Evolutionary conservation across 1,140 invertebrate genomes (phyloP).

Genomic region (Battus philenor): DNA sequence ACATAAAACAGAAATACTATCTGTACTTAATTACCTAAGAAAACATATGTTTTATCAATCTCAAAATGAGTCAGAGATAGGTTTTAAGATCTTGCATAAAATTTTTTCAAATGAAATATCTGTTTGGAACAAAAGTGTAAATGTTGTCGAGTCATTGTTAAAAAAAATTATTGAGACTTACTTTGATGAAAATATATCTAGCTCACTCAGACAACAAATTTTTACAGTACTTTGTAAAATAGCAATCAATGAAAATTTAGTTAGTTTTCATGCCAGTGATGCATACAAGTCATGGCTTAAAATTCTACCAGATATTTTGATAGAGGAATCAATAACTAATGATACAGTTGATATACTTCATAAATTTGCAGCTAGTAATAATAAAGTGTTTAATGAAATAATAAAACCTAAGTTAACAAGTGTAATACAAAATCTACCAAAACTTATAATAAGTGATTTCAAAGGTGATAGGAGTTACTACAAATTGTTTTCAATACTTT

Average conservation of each 20-base stretch:
- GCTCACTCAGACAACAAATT: conserved; percentile 53
- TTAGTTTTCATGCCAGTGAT: conserved; percentile 50
- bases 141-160: conserved; percentile 54
- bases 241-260: conserved; percentile 56
- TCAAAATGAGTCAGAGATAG: conserved; percentile 37
- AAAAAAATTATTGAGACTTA: conserved; percentile 64
- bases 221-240: conserved; percentile 69
- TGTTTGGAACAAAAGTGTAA: conserved; percentile 50
- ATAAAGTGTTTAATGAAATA: conserved; percentile 54
- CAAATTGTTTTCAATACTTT: conserved; percentile 63
- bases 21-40: conserved; percentile 67
- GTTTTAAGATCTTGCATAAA: conserved; percentile 58
- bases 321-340: conserved; percentile 45
- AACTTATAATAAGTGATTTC: conserved; percentile 48
- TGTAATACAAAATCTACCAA: conserved; percentile 68
- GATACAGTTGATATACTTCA: conserved; percentile 66
- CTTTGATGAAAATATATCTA: conserved; percentile 43
- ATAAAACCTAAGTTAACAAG: conserved; percentile 49
- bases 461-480: conserved; percentile 39
- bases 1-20: conserved; percentile 42
- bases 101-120: conserved; percentile 55
- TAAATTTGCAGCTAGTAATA: conserved; percentile 63
- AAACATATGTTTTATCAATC: conserved; percentile 52
- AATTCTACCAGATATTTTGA: conserved; percentile 67
- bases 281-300: conserved; percentile 64